These are phyloP conservation scores for Istiophorus platypterus DNA, from an alignment of 2,113 vertebrate genomes.

Conservation along the genomic window DNA sequence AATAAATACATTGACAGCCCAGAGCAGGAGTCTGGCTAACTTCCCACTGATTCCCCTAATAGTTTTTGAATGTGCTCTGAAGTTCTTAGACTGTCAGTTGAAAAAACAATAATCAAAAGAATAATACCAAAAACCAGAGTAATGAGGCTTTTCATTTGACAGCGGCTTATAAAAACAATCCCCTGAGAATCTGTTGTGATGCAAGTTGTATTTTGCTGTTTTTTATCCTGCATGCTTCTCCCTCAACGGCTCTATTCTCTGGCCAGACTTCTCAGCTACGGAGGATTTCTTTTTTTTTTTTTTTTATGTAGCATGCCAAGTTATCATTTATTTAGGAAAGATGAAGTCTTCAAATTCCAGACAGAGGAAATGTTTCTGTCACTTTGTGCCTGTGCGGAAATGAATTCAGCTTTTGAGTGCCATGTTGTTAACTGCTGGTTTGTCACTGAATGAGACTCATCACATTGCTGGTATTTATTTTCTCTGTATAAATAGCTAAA, in stretches of 20 bases:
- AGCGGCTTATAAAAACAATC: slow-evolving; percentile 43
- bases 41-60: background rate
- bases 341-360: slow-evolving; percentile 46
- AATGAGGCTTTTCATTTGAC: slow-evolving; percentile 44
- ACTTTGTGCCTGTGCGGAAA: slow-evolving; percentile 51
- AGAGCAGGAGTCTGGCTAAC: slow-evolving; percentile 7
- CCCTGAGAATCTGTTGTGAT: slow-evolving; percentile 59
- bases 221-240: slow-evolving; percentile 56
- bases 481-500: slow-evolving; percentile 48
- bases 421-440: slow-evolving; percentile 54
- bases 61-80: background rate
- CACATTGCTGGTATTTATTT: slow-evolving; percentile 50
- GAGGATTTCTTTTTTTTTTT: slow-evolving; percentile 7
- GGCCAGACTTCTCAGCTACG: background rate
- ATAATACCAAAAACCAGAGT: slow-evolving; percentile 12
- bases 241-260: slow-evolving; percentile 23
- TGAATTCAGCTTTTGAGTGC: slow-evolving; percentile 53
- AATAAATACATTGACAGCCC: background rate
- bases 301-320: slow-evolving; percentile 43
- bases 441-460: slow-evolving; percentile 52
- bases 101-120: slow-evolving; percentile 22
- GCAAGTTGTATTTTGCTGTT: slow-evolving; percentile 43
- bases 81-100: background rate
- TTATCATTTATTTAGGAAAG: slow-evolving; percentile 41
- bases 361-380: slow-evolving; percentile 13